Evolutionary conservation across 2,113 vertebrate species (phyloP), one percentile per base, ranked within the genome.

Genomic region (Vombatus ursinus): DNA sequence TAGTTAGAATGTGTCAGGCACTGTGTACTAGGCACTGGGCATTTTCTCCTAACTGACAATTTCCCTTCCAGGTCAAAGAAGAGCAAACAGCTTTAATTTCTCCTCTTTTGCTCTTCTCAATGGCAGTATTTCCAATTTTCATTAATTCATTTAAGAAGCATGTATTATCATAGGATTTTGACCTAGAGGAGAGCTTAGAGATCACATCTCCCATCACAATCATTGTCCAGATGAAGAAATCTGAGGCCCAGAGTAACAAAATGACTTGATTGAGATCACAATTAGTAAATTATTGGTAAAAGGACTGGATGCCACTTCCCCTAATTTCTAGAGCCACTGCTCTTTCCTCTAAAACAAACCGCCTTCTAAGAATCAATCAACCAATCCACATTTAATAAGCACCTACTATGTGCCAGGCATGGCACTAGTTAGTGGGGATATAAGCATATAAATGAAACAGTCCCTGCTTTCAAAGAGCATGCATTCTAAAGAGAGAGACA

Each of bases 41-140:
- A 57, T 0, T 90, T 97, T 96, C 89, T 91, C 50, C 91, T 90
- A 51, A 50, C 10, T 44, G 89, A 90, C 77, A 28, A 91, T 89
- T 90, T 93, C 24, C 93, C 94, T 92, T 91, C 31, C 24, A 93
- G 93, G 51, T 93, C 93, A 89, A 10, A 89, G 31, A 16, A 52
- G 26, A 90, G 3, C 49, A 93, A 53, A 16, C 47, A 89, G 25
- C 52, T 24, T 1, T 31, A 48, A 22, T 37, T 94, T 37, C 3
- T 48, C 90, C 37, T 92, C 50, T 57, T 89, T 48, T 94, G 52
- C 89, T 47, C 9, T 89, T 51, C 19, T 91, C 68, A 94, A 92
- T 84, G n/a, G 2, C 26, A 89, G 95, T 37, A 90, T 61, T 2
- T 68, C 8, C 16, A 84, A 2, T 44, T 84, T 25, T 95, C 90